Conservation (phyloP, 2,113 vertebrate genomes). For the Pelmatolapia mariae region DNA sequence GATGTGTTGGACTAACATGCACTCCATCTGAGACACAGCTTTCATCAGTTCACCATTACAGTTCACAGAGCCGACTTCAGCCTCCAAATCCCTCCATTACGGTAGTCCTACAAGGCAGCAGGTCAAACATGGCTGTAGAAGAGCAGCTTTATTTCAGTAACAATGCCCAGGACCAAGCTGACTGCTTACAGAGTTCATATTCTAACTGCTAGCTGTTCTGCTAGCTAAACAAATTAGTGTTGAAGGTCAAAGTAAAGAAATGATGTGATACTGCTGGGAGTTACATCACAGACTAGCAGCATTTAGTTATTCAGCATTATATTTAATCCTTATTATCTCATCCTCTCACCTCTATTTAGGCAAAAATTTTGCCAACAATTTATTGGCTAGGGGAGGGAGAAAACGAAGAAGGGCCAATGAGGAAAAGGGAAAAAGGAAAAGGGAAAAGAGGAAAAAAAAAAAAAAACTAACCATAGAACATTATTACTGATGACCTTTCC, state of each 20-base stretch:
- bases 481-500: neutral
- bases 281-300: neutral
- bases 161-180: neutral
- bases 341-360: neutral
- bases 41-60: neutral
- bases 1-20: neutral
- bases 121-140: neutral
- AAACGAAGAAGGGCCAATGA: neutral
- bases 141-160: neutral
- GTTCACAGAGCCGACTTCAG: neutral
- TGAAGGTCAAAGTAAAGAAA: neutral
- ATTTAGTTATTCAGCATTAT: neutral
- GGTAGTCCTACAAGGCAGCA: neutral
- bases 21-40: neutral
- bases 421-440: accelerated
- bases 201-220: neutral
- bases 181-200: neutral
- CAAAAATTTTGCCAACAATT: accelerated
- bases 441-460: neutral
- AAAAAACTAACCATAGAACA: neutral
- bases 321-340: neutral
- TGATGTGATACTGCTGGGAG: neutral
- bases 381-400: neutral
- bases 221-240: neutral
- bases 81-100: neutral